Percentiles rank a stretch among this genome's conserved stretches.
Evolutionary conservation across 2,797 vertebrate species (phyloP).

Genomic region (Oceanodroma leucorhoa): DNA sequence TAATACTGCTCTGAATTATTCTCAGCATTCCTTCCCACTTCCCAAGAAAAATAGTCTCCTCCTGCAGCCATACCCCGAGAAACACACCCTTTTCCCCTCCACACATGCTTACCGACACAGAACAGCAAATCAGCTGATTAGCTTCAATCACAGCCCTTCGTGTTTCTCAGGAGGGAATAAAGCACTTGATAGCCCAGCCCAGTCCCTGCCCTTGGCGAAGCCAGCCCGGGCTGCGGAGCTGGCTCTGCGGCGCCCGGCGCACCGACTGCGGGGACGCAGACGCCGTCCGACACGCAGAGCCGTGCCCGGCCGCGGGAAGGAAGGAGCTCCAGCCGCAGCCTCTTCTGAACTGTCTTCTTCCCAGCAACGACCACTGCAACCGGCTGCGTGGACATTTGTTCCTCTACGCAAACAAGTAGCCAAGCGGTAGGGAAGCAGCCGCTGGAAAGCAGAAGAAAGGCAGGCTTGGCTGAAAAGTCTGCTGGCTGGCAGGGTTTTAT

Average conservation of each 20-base stretch:
- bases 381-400: slow-evolving; percentile 39
- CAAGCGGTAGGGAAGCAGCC: background rate
- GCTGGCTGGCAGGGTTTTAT: background rate
- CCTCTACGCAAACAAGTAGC: background rate
- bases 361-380: background rate
- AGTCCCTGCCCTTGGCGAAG: background rate
- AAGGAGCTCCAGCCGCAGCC: background rate
- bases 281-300: background rate
- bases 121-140: fast-evolving
- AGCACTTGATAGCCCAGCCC: background rate
- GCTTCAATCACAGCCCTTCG: background rate
- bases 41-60: background rate
- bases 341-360: background rate
- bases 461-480: background rate
- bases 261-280: background rate
- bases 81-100: background rate
- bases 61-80: fast-evolving
- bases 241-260: background rate
- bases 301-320: background rate
- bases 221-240: background rate
- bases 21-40: background rate
- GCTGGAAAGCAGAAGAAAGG: background rate
- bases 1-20: background rate
- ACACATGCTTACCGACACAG: fast-evolving
- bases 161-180: background rate